Percentiles rank a stretch among this genome's conserved stretches.
Evolutionary conservation across 2,113 vertebrate species (phyloP).

Genomic region (Colaptes auratus): DNA sequence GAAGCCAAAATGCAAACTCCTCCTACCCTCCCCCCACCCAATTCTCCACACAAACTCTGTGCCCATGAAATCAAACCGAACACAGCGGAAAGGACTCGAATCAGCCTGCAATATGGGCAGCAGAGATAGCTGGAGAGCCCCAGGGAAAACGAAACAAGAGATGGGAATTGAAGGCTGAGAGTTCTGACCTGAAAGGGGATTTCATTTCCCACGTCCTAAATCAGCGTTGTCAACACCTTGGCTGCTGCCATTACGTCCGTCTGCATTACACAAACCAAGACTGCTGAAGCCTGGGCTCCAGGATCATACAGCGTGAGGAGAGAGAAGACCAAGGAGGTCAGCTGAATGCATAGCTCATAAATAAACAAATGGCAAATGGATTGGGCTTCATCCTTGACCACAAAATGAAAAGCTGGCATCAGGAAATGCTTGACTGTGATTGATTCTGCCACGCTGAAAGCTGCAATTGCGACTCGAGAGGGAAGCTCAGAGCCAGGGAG

Average conservation of each 20-base stretch:
- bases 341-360: neutral
- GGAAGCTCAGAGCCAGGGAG: neutral
- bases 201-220: neutral
- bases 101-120: neutral
- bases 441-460: neutral
- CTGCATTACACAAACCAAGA: neutral
- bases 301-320: neutral
- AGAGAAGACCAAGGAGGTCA: neutral
- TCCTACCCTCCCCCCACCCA: neutral
- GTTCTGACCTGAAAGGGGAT: neutral
- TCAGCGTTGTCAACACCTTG: slow-evolving; percentile 39
- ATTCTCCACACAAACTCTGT: neutral
- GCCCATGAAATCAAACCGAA: neutral
- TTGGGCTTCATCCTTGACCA: neutral
- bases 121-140: neutral
- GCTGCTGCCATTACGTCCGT: neutral
- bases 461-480: neutral
- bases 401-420: neutral
- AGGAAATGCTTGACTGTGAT: neutral
- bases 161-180: slow-evolving; percentile 5
- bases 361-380: neutral
- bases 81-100: neutral
- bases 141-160: neutral
- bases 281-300: neutral
- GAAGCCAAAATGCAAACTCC: neutral